Conservation (phyloP, 2,888 invertebrate genomes). For the Azorinus chamasolen region DNA sequence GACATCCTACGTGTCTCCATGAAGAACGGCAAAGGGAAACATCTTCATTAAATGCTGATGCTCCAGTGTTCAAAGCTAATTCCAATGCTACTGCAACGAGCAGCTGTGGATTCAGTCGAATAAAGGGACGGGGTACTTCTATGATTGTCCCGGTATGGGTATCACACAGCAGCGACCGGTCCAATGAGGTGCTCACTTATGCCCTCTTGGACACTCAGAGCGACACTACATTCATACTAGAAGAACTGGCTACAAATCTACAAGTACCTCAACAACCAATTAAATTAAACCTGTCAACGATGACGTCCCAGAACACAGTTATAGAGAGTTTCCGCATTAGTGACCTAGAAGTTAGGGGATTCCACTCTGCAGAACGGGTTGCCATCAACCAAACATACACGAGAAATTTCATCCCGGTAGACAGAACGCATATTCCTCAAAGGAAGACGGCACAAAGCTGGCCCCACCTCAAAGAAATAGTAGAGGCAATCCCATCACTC, state of each 20-base stretch:
- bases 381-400: conserved; percentile 21
- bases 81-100: too few relatives aligned
- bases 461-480: conserved; percentile 52
- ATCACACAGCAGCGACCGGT: conserved; percentile 19
- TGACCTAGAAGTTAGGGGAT: conserved; percentile 39
- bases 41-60: background rate
- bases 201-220: conserved; percentile 64
- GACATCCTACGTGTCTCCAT: conserved; percentile 50
- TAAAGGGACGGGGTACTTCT: too few relatives aligned
- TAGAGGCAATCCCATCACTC: too few relatives aligned
- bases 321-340: conserved; percentile 21
- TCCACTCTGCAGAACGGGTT: conserved; percentile 19
- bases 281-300: too few relatives aligned
- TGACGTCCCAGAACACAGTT: conserved; percentile 12
- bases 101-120: too few relatives aligned
- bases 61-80: too few relatives aligned
- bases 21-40: conserved; percentile 2
- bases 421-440: conserved; percentile 30
- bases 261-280: conserved; percentile 20
- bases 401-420: conserved; percentile 48
- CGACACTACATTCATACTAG: conserved; percentile 60
- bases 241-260: conserved; percentile 30
- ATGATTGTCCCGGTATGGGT: conserved; percentile 54
- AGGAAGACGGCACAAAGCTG: too few relatives aligned
- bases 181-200: too few relatives aligned